Evolutionary conservation across 2,888 invertebrate species (phyloP), one percentile per base, ranked within the genome.

Genomic region (Drosophila paranaensis): DNA sequence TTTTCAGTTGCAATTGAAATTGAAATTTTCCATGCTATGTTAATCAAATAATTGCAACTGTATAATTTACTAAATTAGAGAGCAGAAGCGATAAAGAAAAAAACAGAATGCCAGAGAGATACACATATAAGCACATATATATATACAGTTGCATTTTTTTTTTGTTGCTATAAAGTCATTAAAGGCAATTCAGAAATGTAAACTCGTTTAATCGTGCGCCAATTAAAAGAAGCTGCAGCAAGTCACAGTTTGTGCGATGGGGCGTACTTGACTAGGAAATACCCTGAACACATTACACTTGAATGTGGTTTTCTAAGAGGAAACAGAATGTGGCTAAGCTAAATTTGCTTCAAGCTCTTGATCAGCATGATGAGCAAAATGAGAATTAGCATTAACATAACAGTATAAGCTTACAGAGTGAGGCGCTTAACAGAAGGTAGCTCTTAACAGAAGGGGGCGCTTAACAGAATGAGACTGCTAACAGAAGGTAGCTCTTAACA

Each of bases 1-100:
- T 39, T 37, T 39, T 25, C 53, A 53, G 33, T 39, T 43, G 10
- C 8, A 65, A 46, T 46, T 54, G 16, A 33, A 65, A 54, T 54
- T 27, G 10, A 39, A 65, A 45, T 40, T 48, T 54, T 48, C 54
- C 54, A 46, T 66, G 54, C 39, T 46, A 65, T 66, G 16, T 35
- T 53, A 39, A 65, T 54, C 51, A 53, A 40, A 46, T 46, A 39
- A 40, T 35, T 66, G 39, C 53, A 65, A 54, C 35, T 54, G 46
- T 54, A 66, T 66, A 66, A 66, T 66, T 66, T 66, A 66, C 46
- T 65, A 65, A 66, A 66, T 66, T 39, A 54, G 46, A 53, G 13
- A 63, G 37, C 25, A 65, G 20, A 33, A 37, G 43, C 48, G 33
- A 61, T 14, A 14, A 11, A 11, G 9, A 11, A 11, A 14, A 11